Percentiles rank a stretch among this genome's conserved stretches.
These are phyloP conservation scores for Planiliza haematocheilus DNA, from an alignment of 2,113 vertebrate species.

Conservation along the genomic window DNA sequence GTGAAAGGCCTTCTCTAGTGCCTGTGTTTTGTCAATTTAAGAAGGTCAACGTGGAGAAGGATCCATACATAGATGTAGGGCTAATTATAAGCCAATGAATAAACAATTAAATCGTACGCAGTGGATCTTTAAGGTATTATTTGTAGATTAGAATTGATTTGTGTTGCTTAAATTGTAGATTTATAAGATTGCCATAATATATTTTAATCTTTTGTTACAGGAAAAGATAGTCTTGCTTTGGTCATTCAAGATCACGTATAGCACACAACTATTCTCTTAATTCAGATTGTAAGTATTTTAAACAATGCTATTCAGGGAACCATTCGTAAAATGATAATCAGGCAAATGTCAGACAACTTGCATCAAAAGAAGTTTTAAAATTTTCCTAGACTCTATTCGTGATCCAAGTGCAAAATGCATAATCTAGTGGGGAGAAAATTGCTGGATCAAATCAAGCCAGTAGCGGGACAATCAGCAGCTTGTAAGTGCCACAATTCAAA, in stretches of 20 bases:
- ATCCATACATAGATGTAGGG: no score
- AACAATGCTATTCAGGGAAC: background rate
- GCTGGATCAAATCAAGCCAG: conserved; percentile 46
- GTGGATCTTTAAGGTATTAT: no score
- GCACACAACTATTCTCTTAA: background rate
- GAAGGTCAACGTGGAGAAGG: no score
- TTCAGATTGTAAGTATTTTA: conserved; percentile 18
- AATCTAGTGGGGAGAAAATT: conserved; percentile 42
- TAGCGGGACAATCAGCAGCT: conserved; percentile 22
- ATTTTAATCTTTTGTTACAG: no score
- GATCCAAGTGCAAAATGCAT: conserved; percentile 11
- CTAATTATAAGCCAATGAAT: no score
- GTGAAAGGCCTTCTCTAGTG: no score
- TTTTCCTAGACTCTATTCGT: conserved; percentile 2
- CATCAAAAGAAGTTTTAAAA: background rate
- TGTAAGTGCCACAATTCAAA: conserved; percentile 13
- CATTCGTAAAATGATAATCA: background rate
- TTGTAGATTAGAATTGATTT: background rate
- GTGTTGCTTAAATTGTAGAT: background rate
- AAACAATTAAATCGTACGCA: no score
- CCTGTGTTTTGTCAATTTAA: no score
- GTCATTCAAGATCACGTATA: background rate
- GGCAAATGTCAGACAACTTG: conserved; percentile 1
- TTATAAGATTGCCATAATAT: background rate
- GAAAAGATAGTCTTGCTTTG: background rate